Evolutionary conservation across 1,140 invertebrate genomes (phyloP), one percentile per base, ranked within the genome.

Genomic region (Drosophila kurseongensis): DNA sequence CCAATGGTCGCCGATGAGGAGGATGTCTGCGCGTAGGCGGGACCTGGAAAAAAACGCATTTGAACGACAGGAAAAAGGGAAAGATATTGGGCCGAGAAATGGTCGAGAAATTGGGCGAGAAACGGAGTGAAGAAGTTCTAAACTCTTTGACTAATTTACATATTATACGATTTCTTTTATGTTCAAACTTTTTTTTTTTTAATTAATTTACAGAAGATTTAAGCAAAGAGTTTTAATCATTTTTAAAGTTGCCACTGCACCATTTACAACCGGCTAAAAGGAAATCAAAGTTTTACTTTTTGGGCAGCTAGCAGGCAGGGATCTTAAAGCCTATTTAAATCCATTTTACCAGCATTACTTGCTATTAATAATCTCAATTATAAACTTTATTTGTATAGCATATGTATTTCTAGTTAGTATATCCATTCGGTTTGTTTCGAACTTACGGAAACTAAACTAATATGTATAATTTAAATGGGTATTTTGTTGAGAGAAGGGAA

Each of bases 1-100:
- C 60, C 60, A 12, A 63, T 63, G 7, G 62, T 48, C 18, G 61
- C 51, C 16, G 74, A 72, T 27, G 75, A 50, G 8, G 78, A 41
- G 6, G 81, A 50, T 35, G 82, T 67, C 52, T 67, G 82, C 23
- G 67, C 62, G 41, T 86, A 86, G 57, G 75, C 48, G 35, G 75
- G 84, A 59, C 83, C 83, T 88, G 60, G 29, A 61, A 78, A 38
- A 44, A 71, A 18, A 57, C 51, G 38, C 2, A 40, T 35, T 55
- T 59, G 56, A 14, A 35, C 12, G n/a, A 10, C 40, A 4, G n/a
- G 16, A 47, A 16, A 38, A 18, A 9, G 10, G 41, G 7, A 12
- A 8, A 47, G 27, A 60, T n/a, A 16, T 10, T 23, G 27, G 27
- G 14, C 50, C 7, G 50, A 3, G 14, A 14, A 14, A 9, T 9